Evolutionary conservation across 2,113 vertebrate genomes (phyloP).

Genomic region (Sander vitreus): DNA sequence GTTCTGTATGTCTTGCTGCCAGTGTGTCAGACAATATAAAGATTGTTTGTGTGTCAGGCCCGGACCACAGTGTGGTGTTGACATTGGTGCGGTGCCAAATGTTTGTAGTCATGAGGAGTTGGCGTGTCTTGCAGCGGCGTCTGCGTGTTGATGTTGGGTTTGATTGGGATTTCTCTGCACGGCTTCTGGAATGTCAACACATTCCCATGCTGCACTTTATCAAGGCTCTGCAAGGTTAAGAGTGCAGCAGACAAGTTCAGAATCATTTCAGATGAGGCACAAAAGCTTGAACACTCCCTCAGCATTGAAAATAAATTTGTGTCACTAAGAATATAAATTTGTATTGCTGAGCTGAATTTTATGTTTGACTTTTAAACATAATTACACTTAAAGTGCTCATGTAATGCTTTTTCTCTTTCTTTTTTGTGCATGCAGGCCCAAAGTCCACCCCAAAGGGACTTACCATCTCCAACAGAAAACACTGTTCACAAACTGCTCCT

Average conservation of each 20-base stretch:
- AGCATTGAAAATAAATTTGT: conserved; percentile 27
- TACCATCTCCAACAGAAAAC: too few species aligned
- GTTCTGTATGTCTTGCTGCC: not conserved
- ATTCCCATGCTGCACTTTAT: conserved; percentile 66
- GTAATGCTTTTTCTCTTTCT: too few species aligned
- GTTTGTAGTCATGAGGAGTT: conserved; percentile 36
- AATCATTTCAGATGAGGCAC: conserved; percentile 55
- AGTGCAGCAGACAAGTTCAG: conserved; percentile 62
- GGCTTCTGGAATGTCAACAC: conserved; percentile 52
- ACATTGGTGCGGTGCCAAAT: conserved; percentile 3
- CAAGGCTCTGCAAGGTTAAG: conserved; percentile 64
- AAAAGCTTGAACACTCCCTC: conserved; percentile 11
- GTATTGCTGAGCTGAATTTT: not conserved
- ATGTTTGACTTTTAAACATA: not conserved
- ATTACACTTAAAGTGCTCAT: not conserved
- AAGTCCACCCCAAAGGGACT: too few species aligned
- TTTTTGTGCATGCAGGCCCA: too few species aligned
- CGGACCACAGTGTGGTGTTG: not conserved
- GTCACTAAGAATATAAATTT: conserved; percentile 22
- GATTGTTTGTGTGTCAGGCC: conserved; percentile 25
- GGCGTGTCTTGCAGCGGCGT: not conserved
- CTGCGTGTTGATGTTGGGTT: conserved; percentile 20
- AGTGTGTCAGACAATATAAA: conserved; percentile 2
- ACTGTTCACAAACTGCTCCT: too few species aligned
- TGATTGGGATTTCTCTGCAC: conserved; percentile 69